Conservation (phyloP, 2,888 invertebrate species). For the Drosophila setosimentum region DNA sequence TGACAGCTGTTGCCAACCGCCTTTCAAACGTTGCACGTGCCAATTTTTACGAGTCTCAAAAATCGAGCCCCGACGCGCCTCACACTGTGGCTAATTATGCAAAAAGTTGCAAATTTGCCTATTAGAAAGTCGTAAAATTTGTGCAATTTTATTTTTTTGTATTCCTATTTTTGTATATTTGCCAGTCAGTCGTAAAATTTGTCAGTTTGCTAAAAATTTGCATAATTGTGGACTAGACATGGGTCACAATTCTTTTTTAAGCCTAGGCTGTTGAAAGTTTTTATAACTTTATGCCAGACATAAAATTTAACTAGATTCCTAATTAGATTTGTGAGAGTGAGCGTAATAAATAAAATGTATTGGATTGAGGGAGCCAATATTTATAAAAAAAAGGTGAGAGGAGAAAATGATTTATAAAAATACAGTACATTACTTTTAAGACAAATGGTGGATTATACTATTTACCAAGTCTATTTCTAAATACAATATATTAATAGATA, state of each 20-base stretch:
- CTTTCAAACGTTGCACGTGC: conserved; percentile 53
- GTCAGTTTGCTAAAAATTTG: conserved; percentile 42
- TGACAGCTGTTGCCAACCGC: conserved; percentile 57
- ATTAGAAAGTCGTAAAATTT: conserved; percentile 73
- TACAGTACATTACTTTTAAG: neutral
- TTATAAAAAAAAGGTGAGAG: neutral
- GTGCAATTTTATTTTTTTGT: conserved; percentile 45
- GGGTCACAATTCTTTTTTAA: conserved; percentile 35
- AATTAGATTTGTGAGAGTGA: conserved; percentile 36
- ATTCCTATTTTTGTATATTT: neutral
- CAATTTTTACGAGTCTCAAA: conserved; percentile 57
- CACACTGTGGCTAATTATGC: conserved; percentile 64
- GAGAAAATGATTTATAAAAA: neutral
- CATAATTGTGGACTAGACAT: conserved; percentile 53
- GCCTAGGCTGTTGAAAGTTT: conserved; percentile 37
- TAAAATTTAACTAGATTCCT: conserved; percentile 46
- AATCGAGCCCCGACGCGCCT: conserved; percentile 21
- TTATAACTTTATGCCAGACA: conserved; percentile 49
- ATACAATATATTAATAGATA: neutral
- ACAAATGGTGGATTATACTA: neutral
- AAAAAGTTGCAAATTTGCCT: conserved; percentile 72
- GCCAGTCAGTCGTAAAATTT: conserved; percentile 46
- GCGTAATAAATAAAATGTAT: conserved; percentile 2
- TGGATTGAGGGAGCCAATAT: neutral
- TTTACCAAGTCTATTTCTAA: neutral